Conservation (phyloP, 2,113 vertebrate genomes). For the Herpailurus yagouaroundi region DNA sequence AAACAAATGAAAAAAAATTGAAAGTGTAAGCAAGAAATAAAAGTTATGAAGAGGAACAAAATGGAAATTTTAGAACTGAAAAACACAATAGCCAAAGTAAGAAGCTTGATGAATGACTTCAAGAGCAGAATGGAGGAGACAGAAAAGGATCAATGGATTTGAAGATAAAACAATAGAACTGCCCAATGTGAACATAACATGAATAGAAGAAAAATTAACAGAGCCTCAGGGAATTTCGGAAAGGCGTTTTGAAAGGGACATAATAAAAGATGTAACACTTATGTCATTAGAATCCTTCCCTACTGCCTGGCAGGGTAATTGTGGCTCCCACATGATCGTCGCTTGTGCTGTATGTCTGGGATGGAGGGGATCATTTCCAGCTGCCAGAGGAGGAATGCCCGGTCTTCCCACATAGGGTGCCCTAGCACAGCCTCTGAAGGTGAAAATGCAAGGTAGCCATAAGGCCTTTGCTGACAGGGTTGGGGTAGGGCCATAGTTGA, state of each 20-base stretch:
- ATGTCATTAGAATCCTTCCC: too few relatives aligned
- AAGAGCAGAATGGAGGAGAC: not conserved
- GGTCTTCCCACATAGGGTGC: not conserved
- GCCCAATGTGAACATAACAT: not conserved
- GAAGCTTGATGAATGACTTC: not conserved
- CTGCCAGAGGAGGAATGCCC: too few relatives aligned
- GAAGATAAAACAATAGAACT: not conserved
- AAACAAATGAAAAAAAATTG: not conserved
- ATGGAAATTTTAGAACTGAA: not conserved
- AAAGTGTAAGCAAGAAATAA: not conserved
- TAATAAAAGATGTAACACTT: not conserved
- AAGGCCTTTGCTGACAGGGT: not conserved
- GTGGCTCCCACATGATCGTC: too few relatives aligned
- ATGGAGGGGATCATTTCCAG: not conserved
- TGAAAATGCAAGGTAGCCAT: not conserved
- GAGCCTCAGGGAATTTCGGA: too few relatives aligned
- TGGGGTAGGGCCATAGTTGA: too few relatives aligned
- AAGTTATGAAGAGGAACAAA: not conserved
- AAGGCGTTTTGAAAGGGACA: not conserved
- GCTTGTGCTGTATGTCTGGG: fast-evolving
- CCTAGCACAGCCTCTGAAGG: not conserved
- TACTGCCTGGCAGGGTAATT: not conserved
- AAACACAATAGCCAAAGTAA: not conserved
- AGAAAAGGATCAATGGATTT: not conserved
- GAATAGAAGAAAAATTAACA: not conserved